Base-by-base conservation (phyloP, 2,797 vertebrate genomes). In the Pipistrellus pipistrellus region DNA sequence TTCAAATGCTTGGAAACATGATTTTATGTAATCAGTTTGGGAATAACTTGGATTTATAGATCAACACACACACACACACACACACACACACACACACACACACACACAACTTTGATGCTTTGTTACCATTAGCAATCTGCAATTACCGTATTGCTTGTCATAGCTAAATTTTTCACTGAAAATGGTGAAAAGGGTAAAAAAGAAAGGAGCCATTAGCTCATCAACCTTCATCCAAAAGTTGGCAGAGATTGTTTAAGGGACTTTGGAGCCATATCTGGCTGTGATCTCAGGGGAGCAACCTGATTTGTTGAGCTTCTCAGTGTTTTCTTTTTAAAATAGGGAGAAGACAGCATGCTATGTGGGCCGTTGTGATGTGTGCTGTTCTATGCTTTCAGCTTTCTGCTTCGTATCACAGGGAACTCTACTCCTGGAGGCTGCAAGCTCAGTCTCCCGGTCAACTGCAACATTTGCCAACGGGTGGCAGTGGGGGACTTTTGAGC, bases 1-100 rank as follows among this genome's bases (percentile, higher is more conserved):
- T 88, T 62, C 27, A 90, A 88, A 90, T 27, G 32, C 30, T 86
- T 89, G 18, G 18, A 66, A 86, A 48, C 14, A 76, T 30, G 23
- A 51, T 44, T 72, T 68, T 77, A 44, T 59, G 89, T 32, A 72
- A 23, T 93, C 48, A 48, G 2, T 55, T 73, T 84, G 21, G 15
- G 41, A 46, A n/a, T 72, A 38, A 5, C 48, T 66, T 89, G 10
- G 4, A 5, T 73, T 77, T 82, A n/a, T 20, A 15, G 59, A 59
- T 59, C 57, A 81, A 32, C n/a, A 35, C 18, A n/a, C n/a, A 44
- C 32, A 72, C 53, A 62, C 38, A n/a, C 13, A 41, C 27, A n/a
- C n/a, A 27, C n/a, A 30, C n/a, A 27, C n/a, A 30, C 30, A n/a
- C 44, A 30, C 12, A 64, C 57, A 46, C 13, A 48, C 46, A 48